Base-by-base conservation (phyloP, 2,797 vertebrate genomes). In the Argya squamiceps region DNA sequence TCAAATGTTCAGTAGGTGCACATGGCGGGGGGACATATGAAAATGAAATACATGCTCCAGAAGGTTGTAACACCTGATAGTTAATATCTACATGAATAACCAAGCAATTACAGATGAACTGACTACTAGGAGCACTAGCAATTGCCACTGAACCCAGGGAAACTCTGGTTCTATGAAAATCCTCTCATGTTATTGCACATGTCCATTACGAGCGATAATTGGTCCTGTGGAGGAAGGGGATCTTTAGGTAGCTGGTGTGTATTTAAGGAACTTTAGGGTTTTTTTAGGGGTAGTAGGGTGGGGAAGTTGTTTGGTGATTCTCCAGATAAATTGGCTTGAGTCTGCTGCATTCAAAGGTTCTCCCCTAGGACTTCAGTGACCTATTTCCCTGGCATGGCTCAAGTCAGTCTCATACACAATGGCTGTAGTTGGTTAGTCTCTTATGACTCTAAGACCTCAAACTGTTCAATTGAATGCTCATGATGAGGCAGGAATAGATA, bases 11-110 rank as follows among this genome's bases (percentile, higher is more conserved):
- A 55, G 50, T 89, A 93, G 49, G 55, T 95, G 63, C 44, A 47
- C 3, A 1, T 50, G 67, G 60, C 1, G 1, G 41, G 17, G 29
- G 30, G 27, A 41, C 59, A 92, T 37, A 67, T 32, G 69, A 87
- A 93, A 95, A 78, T 64, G 0, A 84, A 79, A 52, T 29, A 81
- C 27, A 3, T 75, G 37, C 49, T 96, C 58, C 67, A 93, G 78
- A 82, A 94, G 32, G 58, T 20, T 73, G 18, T 65, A 87, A 55
- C 82, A 76, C 79, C 56, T 77, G 63, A 91, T 74, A 79, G 55
- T 83, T 91, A 88, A 88, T 90, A 95, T 60, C 63, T 74, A 30
- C 23, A 20, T 24, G 84, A 83, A 90, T 87, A 88, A 63, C 90
- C 36, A 92, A 65, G 52, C 26, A 82, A 22, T 43, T 79, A 26